Base-by-base conservation (phyloP, 2,888 invertebrate species). In the Beris morrisii region DNA sequence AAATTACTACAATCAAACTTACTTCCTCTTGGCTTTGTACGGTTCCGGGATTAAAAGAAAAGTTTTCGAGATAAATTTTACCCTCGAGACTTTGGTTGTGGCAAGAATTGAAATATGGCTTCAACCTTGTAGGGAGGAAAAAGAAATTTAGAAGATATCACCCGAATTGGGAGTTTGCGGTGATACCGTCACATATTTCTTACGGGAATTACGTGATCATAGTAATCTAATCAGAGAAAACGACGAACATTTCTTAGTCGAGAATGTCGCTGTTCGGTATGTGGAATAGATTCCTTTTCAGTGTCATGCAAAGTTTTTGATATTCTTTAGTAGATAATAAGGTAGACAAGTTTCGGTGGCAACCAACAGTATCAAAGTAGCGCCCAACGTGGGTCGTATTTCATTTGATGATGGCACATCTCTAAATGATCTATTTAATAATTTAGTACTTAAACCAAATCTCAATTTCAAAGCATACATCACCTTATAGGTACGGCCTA, bases 1-100 rank as follows among this genome's bases (percentile, higher is more conserved):
- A 59, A 59, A 59, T 59, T 46, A 59, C 58, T 59, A 59, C 58
- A 59, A 59, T 59, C 46, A 59, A 59, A 59, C 58, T 59, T 46
- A 59, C 46, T 59, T 59, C 58, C 58, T 46, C 31, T 48, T 46
- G 32, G 15, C 15, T 43, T 13, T 13, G 44, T 46, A 30, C 13
- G 46, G 58, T 59, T 59, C 48, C 31, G 12, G 30, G 58, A 43
- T 38, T 43, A 43, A 38, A 59, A 31, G 58, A 46, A 59, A 59
- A 59, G 43, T 59, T 59, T 59, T 15, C 43, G 15, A 59, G 58
- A 59, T 48, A 31, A 59, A 59, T 59, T 32, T 28, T 59, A 31
- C 58, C 48, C 58, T 5, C 46, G 58, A 31, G 45, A 30, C 31
- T 31, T 46, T 46, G 58, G 13, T 59, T 59, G 46, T 46, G n/a